These are phyloP conservation scores for Ptyas mucosa DNA, from an alignment of 2,113 vertebrate genomes.

Conservation along the genomic window DNA sequence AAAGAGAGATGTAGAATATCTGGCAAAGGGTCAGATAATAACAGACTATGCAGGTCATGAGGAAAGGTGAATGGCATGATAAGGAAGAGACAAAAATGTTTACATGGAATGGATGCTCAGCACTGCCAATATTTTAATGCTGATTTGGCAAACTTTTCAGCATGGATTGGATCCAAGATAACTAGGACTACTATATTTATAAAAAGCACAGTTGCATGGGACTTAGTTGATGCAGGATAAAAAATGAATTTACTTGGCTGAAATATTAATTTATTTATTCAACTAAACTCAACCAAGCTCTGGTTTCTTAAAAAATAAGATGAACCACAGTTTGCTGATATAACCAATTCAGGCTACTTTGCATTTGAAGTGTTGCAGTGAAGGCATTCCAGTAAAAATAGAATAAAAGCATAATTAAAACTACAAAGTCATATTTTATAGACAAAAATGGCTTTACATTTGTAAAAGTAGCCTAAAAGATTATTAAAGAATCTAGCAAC, in stretches of 20 bases:
- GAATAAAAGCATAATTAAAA: neutral
- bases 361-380: neutral
- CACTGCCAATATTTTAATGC: neutral
- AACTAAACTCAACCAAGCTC: neutral
- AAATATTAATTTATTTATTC: neutral
- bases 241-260: neutral
- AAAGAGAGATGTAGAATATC: neutral
- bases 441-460: neutral
- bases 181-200: neutral
- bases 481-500: neutral
- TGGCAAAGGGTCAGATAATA: neutral
- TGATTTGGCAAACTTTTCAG: neutral
- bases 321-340: neutral
- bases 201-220: neutral
- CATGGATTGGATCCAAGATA: neutral
- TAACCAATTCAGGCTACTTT: neutral
- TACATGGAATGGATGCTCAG: neutral
- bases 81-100: neutral
- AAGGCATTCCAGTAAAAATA: neutral
- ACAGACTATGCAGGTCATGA: neutral
- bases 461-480: neutral
- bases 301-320: neutral
- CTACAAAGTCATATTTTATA: neutral
- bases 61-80: neutral
- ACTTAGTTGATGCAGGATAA: neutral